Evolutionary conservation across 2,888 invertebrate genomes (phyloP), one percentile per base, ranked within the genome.

Genomic region (Dolichomitus sp.): DNA sequence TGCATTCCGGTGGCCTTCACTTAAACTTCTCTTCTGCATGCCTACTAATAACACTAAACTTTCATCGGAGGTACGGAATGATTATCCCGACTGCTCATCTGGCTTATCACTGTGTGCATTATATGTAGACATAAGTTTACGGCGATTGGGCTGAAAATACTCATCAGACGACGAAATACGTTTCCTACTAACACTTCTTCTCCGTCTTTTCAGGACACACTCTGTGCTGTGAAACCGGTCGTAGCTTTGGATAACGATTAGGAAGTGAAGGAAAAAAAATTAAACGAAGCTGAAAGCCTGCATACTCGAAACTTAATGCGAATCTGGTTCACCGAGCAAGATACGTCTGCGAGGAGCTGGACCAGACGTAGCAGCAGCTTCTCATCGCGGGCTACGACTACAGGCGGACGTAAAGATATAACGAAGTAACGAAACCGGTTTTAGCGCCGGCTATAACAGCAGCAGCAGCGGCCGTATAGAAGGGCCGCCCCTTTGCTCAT

Each of bases 401-500:
- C 17, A 54, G 65, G 27, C 74, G 54, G 52, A 65, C 65, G 63
- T 19, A 45, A 37, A 52, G 50, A 72, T 54, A 74, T 81, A 82
- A 74, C 75, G 81, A 86, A 84, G 84, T 86, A 74, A 74, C 42
- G 74, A 54, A 74, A 74, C 74, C 74, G 74, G 74, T 74, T 74
- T 74, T 52, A 45, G 63, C 61, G 61, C 40, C 85, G 84, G 85
- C 88, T 90, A 90, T 90, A 90, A 91, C 90, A 90, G 90, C 90
- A 90, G 88, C 88, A 86, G 87, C 81, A 85, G 90, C 91, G 89
- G 91, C 90, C 89, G 85, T 88, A 87, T 88, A 87, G 86, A 52
- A 61, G 68, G 69, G 61, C 59, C 69, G 61, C 54, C 57, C 66
- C 45, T 59, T 50, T 42, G 65, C 65, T 65, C 65, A 54, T 50